phyloP scores from a whole-genome alignment of 2,797 vertebrate genomes.

The Myiothlypis coronata region DNA sequence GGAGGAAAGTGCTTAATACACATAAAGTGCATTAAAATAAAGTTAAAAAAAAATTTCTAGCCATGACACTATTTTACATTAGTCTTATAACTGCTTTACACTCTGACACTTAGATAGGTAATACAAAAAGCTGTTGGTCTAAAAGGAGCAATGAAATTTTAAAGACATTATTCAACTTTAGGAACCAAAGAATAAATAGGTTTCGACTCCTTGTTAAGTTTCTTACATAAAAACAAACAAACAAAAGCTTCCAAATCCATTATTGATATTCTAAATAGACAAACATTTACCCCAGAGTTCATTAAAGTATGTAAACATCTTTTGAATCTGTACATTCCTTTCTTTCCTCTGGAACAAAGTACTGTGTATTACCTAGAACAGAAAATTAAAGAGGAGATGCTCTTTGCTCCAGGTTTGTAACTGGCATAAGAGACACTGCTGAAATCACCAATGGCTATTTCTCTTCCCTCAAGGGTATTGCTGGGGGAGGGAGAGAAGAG shows the following conservation, averaged over 20 bases:
- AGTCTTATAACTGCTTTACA: not conserved
- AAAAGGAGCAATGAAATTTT: not conserved
- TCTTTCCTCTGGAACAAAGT: not conserved
- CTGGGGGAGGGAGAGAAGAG: not conserved
- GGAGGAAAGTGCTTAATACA: not conserved
- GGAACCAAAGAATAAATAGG: not conserved
- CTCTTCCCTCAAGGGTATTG: not conserved
- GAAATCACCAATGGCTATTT: not conserved
- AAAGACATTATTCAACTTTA: not conserved
- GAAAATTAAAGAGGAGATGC: not conserved
- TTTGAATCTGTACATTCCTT: not conserved
- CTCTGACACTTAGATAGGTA: not conserved
- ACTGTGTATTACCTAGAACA: not conserved
- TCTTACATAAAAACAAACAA: not conserved
- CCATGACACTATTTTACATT: not conserved
- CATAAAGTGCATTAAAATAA: not conserved
- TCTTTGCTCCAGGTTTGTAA: not conserved
- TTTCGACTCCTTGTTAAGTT: not conserved
- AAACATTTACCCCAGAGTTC: not conserved
- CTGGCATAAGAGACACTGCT: not conserved
- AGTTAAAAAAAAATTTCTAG: not conserved
- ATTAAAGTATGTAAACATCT: not conserved
- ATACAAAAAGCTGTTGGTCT: not conserved
- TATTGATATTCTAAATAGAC: not conserved
- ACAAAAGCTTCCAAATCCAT: not conserved